Base-by-base conservation (phyloP, 2,797 vertebrate genomes). In the Momotus momota region DNA sequence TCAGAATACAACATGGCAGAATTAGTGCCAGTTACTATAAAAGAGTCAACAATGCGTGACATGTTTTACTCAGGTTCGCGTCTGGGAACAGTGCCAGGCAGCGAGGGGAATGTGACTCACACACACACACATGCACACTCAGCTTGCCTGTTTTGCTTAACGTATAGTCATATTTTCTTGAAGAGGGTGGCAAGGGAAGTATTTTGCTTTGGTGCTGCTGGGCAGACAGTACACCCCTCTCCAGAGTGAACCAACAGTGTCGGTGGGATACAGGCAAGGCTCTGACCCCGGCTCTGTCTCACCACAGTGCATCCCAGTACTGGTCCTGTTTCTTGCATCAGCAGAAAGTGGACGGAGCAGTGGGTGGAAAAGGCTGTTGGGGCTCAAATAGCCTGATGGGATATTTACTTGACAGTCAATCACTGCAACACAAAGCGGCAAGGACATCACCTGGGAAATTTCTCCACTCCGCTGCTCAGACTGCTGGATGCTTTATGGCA, bases 81-180 rank as follows among this genome's bases (percentile, higher is more conserved):
- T 48, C 94, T 81, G 96, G 96, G 96, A 91, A 84, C 27, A 6
- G 85, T 27, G 96, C 96, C 96, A 97, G 70, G 62, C 80, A 62
- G 65, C 0, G 1, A 84, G 90, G 77, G 85, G 89, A 86, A 79
- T 82, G 45, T 73, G 92, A 93, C 84, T 94, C 45, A 40, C 7
- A 0, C 61, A 58, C 69, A 82, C 41, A 33, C n/a, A 52, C 67
- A 62, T 4, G 40, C 78, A 77, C 27, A 20, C 89, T 89, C 82
- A 45, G 41, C 75, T 62, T 80, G 55, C 62, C 87, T 48, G 16
- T 40, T 96, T 52, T 60, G 48, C 90, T 72, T 65, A 31, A 51
- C 1, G 75, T 81, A 62, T 74, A 62, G 27, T 87, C 94, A 78
- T 69, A 70, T 88, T 77, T 91, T 93, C 87, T 90, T 25, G 43